Base-by-base conservation (phyloP, 2,113 vertebrate genomes). In the Porphyrio hochstetteri region DNA sequence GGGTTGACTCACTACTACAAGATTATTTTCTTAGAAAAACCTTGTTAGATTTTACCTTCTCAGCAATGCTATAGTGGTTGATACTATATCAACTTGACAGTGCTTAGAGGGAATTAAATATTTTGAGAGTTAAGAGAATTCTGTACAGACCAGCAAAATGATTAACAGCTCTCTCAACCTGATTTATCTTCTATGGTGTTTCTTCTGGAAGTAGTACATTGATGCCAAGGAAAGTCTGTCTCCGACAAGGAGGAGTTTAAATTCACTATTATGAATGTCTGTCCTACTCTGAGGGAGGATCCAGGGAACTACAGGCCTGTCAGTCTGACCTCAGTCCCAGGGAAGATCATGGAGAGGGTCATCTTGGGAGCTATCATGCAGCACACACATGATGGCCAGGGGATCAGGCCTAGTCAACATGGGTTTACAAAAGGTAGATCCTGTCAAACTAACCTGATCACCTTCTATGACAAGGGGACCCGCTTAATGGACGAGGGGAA, bases 21-120 rank as follows among this genome's bases (percentile, higher is more conserved):
- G 18, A 89, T 78, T 64, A 50, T 89, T 79, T 95, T 84, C 83
- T 79, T 61, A 57, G 48, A 61, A 95, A 82, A 89, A 33, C 10
- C 33, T 44, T 71, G 64, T 48, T 81, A 60, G 31, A 27, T 91
- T 94, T 89, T 74, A 59, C 68, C 3, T 4, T 77, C n/a, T 93
- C 77, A 91, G 38, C 77, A 95, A 53, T 24, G 24, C 9, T 68
- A 18, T 6, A 71, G 18, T 65, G 68, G 29, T 31, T 65, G 81
- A 86, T 92, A 57, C 29, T 84, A 7, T 28, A 72, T 72, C 77
- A 92, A 76, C 92, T 25, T 85, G 83, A 68, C 44, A 87, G 38
- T 69, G 28, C 36, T 93, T 79, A 53, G 70, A 76, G 44, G 29
- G 24, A 92, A 76, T 91, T 87, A 94, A 94, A 82, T 85, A 95